phyloP scores from a whole-genome alignment of 2,113 vertebrate species.

The Elaphurus davidianus region DNA sequence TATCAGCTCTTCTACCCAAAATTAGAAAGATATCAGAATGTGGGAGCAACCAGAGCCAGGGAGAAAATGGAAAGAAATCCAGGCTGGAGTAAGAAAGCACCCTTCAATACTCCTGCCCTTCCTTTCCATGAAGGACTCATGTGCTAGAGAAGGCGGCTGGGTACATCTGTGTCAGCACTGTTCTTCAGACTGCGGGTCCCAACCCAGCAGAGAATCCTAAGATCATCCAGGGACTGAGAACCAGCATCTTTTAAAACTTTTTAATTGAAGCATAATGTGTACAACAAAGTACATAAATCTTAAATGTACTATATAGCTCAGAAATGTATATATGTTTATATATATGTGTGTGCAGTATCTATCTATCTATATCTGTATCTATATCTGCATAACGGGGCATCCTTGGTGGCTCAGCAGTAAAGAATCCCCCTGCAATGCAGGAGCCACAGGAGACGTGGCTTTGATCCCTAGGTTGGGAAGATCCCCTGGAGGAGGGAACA shows the following conservation, averaged over 20 bases:
- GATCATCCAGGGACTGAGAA: background rate
- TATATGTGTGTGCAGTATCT: background rate
- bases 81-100: background rate
- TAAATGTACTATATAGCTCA: background rate
- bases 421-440: background rate
- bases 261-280: background rate
- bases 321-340: background rate
- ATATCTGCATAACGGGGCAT: background rate
- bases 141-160: background rate
- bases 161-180: background rate
- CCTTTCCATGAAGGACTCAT: background rate
- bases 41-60: background rate
- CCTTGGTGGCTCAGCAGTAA: background rate
- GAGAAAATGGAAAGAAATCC: background rate
- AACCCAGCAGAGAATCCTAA: background rate
- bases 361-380: background rate
- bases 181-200: background rate
- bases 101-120: background rate
- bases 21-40: background rate
- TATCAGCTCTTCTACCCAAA: background rate
- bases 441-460: accelerated
- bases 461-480: background rate
- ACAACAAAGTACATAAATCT: background rate
- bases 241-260: background rate
- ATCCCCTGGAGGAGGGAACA: background rate